Evolutionary conservation across 1,140 invertebrate genomes (phyloP), one percentile per base, ranked within the genome.

Genomic region (Anastatus disparis): DNA sequence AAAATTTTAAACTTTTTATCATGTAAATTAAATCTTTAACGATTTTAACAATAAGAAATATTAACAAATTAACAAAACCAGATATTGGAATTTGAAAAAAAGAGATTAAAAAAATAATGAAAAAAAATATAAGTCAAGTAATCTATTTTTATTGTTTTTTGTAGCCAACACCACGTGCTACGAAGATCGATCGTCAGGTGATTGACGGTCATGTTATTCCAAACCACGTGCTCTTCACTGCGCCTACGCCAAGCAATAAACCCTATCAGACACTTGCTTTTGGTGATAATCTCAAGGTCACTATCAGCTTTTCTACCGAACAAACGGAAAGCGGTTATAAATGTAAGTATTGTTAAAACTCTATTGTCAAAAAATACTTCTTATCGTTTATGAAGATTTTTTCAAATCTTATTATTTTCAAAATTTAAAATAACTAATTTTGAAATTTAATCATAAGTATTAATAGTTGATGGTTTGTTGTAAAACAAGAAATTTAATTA

Each of bases 171-270:
- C 87, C 89, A 2, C 85, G 90, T 66, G 88, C 90, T 6, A 89
- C 90, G 69, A 88, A 92, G 71, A 91, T 96, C 62, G 94, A 96
- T 81, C 88, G 85, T 12, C 92, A 94, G 82, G 94, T 97, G 24
- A 92, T 97, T 52, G 93, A 96, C 81, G 95, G 94, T 15, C 95
- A 97, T 82, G 91, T 97, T n/a, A 93, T 97, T 75, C 93, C 93
- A 0, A 90, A 92, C 76, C 89, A 93, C 77, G 94, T 95, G 8
- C 89, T 97, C 17, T 97, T 97, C 84, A 95, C 94, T 2, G 88
- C 91, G 72, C 90, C 95, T 0, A 92, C 94, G 0, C 87, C 88
- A 6, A 89, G 91, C 69, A 89, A 90, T 42, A 81, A 88, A 27
- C 89, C 91, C 61, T 94, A 91, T 75, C 89, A 92, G 77, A 95